Evolutionary conservation across 2,797 vertebrate species (phyloP).

Genomic region (Gobionotothen gibberifrons): DNA sequence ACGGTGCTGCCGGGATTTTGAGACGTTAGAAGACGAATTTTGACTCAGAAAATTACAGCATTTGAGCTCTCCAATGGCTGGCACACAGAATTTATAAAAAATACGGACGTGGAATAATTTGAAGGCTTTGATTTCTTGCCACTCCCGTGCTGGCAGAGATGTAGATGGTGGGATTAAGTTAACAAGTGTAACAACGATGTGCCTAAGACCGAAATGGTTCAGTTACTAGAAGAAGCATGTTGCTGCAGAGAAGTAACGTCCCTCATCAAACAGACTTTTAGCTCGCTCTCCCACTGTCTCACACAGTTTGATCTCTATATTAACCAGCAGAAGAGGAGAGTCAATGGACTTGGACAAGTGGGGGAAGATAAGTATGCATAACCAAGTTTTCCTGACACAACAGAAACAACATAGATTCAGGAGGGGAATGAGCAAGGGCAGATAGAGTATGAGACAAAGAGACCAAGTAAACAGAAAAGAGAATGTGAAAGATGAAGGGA

Average conservation of each 20-base stretch:
- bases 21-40: constrained; percentile 41
- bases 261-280: constrained; percentile 34
- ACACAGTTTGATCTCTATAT: constrained; percentile 48
- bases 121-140: constrained; percentile 33
- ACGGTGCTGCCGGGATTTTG: constrained; percentile 15
- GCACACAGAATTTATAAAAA: constrained; percentile 18
- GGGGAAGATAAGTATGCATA: constrained; percentile 6
- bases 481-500: constrained; percentile 31
- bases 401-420: constrained; percentile 4
- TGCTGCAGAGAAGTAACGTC: constrained; percentile 13
- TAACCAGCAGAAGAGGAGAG: constrained; percentile 27
- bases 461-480: constrained; percentile 19
- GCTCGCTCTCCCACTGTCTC: constrained; percentile 1
- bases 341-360: constrained; percentile 40
- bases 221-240: neutral
- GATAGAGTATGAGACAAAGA: neutral
- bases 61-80: constrained; percentile 24
- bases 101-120: constrained; percentile 12
- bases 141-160: constrained; percentile 9
- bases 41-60: constrained; percentile 30
- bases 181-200: constrained; percentile 17
- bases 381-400: constrained; percentile 10
- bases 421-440: neutral
- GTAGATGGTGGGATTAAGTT: constrained; percentile 25
- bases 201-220: neutral